These are phyloP conservation scores for Ceratotherium simum DNA, from an alignment of 2,113 vertebrate genomes.

Conservation along the genomic window DNA sequence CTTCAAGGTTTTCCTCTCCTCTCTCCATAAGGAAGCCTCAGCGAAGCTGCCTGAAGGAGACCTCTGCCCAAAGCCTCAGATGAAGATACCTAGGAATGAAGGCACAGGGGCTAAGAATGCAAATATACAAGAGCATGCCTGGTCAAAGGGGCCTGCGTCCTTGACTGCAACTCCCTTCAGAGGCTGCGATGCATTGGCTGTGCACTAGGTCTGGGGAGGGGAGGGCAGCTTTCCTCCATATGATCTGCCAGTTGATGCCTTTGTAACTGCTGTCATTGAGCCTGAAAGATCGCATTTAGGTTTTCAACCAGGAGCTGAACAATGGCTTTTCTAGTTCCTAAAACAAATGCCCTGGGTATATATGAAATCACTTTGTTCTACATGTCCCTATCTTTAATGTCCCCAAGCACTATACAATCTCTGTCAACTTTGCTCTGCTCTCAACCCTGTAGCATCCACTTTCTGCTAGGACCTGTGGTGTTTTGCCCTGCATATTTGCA, in stretches of 20 bases:
- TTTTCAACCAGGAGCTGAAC: background rate
- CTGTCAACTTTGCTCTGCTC: background rate
- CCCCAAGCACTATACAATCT: background rate
- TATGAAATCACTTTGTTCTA: background rate
- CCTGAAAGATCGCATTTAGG: background rate
- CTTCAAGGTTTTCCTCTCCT: background rate
- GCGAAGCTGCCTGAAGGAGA: background rate
- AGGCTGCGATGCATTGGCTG: accelerated
- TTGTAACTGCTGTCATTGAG: background rate
- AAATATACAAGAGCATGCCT: background rate
- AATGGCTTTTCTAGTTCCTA: background rate
- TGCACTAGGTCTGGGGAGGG: too few relatives aligned
- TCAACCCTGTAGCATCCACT: background rate
- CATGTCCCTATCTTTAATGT: background rate
- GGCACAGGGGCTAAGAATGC: accelerated
- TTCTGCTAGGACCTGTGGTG: background rate
- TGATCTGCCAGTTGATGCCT: accelerated
- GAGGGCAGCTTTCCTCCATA: accelerated
- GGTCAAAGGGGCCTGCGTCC: background rate
- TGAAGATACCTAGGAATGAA: background rate
- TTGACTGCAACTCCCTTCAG: background rate
- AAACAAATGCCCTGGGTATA: background rate
- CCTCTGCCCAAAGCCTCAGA: background rate
- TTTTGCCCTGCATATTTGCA: background rate
- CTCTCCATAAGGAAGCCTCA: background rate